Percentiles rank a stretch among this genome's conserved stretches.
Conservation (phyloP, 2,888 invertebrate species). For the Thecocarcelia acutangulata region DNA sequence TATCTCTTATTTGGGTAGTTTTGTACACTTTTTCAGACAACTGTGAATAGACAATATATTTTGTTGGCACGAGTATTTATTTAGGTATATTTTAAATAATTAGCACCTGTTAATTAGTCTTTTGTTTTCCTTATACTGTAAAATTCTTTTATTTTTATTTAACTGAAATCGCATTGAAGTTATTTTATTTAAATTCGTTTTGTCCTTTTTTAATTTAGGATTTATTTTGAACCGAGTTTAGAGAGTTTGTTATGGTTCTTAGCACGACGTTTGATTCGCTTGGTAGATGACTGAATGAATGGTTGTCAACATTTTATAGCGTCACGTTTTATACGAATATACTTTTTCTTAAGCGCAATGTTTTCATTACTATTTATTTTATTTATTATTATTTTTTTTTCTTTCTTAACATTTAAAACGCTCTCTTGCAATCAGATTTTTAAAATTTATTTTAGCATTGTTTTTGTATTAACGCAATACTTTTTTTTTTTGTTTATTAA, state of each 20-base stretch:
- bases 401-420: constrained; percentile 27
- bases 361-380: constrained; percentile 14
- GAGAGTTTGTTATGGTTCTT: neutral
- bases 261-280: constrained; percentile 54
- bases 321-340: constrained; percentile 58
- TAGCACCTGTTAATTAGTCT: no score
- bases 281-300: constrained; percentile 62
- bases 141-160: neutral
- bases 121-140: no score
- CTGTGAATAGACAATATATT: no score
- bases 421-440: constrained; percentile 55
- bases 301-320: constrained; percentile 63
- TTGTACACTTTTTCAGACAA: neutral
- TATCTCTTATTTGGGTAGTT: constrained; percentile 27
- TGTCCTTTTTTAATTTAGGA: constrained; percentile 1
- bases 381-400: constrained; percentile 13
- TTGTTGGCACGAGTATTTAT: no score
- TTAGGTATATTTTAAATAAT: no score
- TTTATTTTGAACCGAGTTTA: constrained; percentile 8
- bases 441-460: constrained; percentile 53
- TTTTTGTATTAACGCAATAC: constrained; percentile 48
- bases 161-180: neutral
- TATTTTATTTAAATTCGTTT: neutral
- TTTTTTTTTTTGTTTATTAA: constrained; percentile 39
- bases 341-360: constrained; percentile 42